Base-by-base conservation (phyloP, 2,113 vertebrate genomes). In the Cyprinodon brontotheroides region DNA sequence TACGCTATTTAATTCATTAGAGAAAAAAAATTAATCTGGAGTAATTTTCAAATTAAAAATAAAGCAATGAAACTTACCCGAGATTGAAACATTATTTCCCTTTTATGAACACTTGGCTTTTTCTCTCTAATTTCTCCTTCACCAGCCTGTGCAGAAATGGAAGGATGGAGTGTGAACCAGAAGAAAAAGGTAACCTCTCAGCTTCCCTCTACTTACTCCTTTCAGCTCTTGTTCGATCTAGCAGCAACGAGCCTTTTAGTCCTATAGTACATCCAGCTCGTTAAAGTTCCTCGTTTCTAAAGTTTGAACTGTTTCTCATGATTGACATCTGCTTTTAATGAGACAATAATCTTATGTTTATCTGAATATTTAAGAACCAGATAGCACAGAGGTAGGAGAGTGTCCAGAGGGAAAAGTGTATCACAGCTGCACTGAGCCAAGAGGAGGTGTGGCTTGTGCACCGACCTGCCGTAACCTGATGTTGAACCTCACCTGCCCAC, bases 401-500 rank as follows among this genome's bases (percentile, higher is more conserved):
- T 99, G 98, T 89, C 95, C 96, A 60, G 96, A 95, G 83, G 97
- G 96, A 79, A 99, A 98, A 92, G 94, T 96, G 69, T 99, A 97
- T 89, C 97, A 97, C 70, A 96, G 96, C 94, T 99, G 98, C 88
- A 93, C 89, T 48, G 96, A 95, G 89, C 96, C 95, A 63, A 90
- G 95, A 74, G 95, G 95, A 72, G 97, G 97, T 22, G 82, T 96
- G 81, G 97, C 96, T 9, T 99, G 97, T 50, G 96, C 95, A 73
- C 91, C 94, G 5, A 98, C 98, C 4, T 99, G 98, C 90, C 94
- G 94, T 0, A 99, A 98, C 85, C 92, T 99, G 86, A 98, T 98
- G 94, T 96, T 99, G 96, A 99, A 99, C 90, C 95, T 99, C 86
- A 98, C 97, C 72, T 99, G 98, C 72, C 94, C 95, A 11, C 97